Evolutionary conservation across 2,888 invertebrate genomes (phyloP).

Genomic region (Cerceris ruficornis): DNA sequence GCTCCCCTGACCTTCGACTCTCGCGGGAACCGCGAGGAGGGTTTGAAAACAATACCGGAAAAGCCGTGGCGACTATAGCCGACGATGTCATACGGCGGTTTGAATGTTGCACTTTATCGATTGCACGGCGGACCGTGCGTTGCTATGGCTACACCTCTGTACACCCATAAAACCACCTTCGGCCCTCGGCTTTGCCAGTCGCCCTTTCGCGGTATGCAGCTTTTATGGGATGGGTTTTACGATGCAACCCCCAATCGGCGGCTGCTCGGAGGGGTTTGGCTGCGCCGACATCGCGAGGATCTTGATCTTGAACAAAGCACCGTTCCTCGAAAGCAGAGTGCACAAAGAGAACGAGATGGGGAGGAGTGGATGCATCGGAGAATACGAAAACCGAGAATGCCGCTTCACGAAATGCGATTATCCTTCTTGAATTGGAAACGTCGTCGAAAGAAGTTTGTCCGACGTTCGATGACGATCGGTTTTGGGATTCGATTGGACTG

Average conservation of each 20-base stretch:
- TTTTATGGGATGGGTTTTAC: conserved; percentile 66
- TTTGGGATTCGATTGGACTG: no score
- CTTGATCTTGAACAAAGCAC: conserved; percentile 75
- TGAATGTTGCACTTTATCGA: conserved; percentile 78
- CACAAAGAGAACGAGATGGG: no score
- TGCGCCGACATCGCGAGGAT: conserved; percentile 65
- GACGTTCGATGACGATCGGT: no score
- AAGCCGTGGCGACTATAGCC: conserved; percentile 33
- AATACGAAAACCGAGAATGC: no score
- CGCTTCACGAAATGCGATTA: no score
- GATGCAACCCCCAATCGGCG: conserved; percentile 51
- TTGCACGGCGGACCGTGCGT: conserved; percentile 71
- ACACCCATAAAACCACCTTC: conserved; percentile 67
- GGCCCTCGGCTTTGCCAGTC: conserved; percentile 56
- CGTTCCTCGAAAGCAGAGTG: conserved; percentile 8
- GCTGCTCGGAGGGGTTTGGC: conserved; percentile 41
- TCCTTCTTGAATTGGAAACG: no score
- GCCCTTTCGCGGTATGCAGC: conserved; percentile 65
- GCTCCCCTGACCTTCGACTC: no score
- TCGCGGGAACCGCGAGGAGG: background rate
- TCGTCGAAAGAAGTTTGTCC: no score
- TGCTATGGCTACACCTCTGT: conserved; percentile 77
- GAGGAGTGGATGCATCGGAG: no score
- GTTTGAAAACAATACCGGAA: conserved; percentile 29
- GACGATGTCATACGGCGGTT: conserved; percentile 43